Percentiles rank a stretch among this genome's conserved stretches.
phyloP scores from a whole-genome alignment of 1,140 invertebrate genomes.

The Lepeophtheirus salmonis region DNA sequence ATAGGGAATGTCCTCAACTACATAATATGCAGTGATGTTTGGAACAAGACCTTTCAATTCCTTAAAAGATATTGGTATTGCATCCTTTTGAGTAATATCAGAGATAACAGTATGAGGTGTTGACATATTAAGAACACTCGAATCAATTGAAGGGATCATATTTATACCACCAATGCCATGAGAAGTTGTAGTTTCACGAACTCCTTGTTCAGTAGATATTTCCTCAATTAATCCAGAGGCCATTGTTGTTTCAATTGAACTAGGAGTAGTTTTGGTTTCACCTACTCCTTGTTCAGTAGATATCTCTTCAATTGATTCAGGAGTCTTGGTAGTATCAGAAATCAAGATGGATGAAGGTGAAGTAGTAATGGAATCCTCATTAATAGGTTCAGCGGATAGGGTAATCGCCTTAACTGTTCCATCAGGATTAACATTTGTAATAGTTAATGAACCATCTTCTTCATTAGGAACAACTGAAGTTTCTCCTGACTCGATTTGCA shows the following conservation, averaged over 20 bases:
- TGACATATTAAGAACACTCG: neutral
- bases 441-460: neutral
- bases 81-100: neutral
- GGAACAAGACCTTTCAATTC: neutral
- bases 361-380: neutral
- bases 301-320: too few relatives aligned
- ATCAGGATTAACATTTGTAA: neutral
- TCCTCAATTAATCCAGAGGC: too few relatives aligned
- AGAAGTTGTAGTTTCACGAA: too few relatives aligned
- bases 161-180: neutral
- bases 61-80: neutral
- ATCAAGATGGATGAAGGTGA: neutral
- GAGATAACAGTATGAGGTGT: neutral
- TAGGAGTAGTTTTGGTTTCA: too few relatives aligned
- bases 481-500: neutral
- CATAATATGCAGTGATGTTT: neutral
- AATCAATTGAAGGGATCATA: neutral
- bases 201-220: too few relatives aligned
- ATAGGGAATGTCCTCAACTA: neutral
- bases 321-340: too few relatives aligned
- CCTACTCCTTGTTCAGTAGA: too few relatives aligned
- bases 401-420: too few relatives aligned
- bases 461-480: neutral
- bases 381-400: too few relatives aligned
- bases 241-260: too few relatives aligned